phyloP scores from a whole-genome alignment of 1,140 invertebrate genomes.

The Lamellibrachia luymesi region DNA sequence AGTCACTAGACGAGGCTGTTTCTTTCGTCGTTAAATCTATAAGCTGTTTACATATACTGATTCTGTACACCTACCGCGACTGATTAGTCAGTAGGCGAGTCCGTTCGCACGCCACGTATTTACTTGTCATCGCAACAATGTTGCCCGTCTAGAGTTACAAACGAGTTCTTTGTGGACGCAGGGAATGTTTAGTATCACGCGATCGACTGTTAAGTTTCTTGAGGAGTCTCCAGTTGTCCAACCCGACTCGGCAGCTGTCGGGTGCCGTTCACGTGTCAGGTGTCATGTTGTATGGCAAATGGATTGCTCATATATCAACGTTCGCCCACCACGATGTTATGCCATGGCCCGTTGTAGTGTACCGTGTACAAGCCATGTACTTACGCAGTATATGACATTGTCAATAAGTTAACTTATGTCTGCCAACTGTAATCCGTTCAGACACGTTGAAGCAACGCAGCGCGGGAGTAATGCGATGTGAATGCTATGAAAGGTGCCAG shows the following conservation, averaged over 20 bases:
- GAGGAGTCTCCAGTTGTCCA: background rate
- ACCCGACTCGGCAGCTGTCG: background rate
- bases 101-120: background rate
- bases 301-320: no score
- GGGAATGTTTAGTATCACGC: no score
- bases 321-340: background rate
- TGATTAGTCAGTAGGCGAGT: background rate
- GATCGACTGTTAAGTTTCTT: no score
- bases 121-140: background rate
- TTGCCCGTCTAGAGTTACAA: background rate
- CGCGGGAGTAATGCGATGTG: background rate
- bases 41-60: background rate
- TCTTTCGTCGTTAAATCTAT: background rate
- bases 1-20: background rate
- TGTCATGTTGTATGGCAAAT: background rate
- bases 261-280: background rate
- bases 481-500: background rate
- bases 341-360: no score
- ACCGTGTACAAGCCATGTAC: background rate
- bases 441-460: background rate
- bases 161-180: background rate
- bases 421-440: background rate
- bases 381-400: background rate
- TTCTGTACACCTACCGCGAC: background rate
- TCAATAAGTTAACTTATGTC: background rate